Percentiles rank a stretch among this genome's conserved stretches.
Evolutionary conservation across 1,140 invertebrate species (phyloP).

Genomic region (Gryon sp.): DNA sequence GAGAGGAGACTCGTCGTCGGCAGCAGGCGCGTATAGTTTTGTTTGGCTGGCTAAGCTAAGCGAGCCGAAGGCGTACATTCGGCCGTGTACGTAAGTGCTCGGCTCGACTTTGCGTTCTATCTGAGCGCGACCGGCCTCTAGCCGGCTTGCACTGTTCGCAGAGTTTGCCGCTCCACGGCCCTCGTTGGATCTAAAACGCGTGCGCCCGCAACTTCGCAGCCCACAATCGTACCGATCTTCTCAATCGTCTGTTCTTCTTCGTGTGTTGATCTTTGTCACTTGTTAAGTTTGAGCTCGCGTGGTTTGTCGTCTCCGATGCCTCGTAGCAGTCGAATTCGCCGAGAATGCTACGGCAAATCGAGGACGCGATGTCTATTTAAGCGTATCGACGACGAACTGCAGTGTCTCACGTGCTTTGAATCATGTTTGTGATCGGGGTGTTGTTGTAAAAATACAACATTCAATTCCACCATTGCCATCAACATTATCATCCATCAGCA

Average conservation of each 20-base stretch:
- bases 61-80: constrained; percentile 69
- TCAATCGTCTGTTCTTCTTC: too few species aligned
- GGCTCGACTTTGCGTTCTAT: constrained; percentile 60
- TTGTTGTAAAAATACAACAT: constrained; percentile 15
- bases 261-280: too few species aligned
- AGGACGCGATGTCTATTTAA: constrained; percentile 36
- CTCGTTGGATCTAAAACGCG: constrained; percentile 68
- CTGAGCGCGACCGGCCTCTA: constrained; percentile 64
- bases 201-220: constrained; percentile 17
- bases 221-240: not conserved
- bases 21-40: constrained; percentile 42
- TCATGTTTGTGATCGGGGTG: constrained; percentile 36
- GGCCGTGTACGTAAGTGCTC: constrained; percentile 63
- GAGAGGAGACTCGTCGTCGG: constrained; percentile 8
- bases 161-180: constrained; percentile 76
- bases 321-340: constrained; percentile 21
- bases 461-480: not conserved
- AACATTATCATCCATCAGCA: too few species aligned
- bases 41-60: constrained; percentile 50
- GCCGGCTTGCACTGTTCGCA: constrained; percentile 67
- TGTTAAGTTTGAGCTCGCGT: too few species aligned
- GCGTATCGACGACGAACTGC: constrained; percentile 5
- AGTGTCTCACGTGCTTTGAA: constrained; percentile 37
- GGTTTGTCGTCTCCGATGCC: constrained; percentile 14
- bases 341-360: constrained; percentile 39